Percentiles rank a stretch among this genome's conserved stretches.
Evolutionary conservation across 2,888 invertebrate species (phyloP).

Genomic region (Morinoia aosen): DNA sequence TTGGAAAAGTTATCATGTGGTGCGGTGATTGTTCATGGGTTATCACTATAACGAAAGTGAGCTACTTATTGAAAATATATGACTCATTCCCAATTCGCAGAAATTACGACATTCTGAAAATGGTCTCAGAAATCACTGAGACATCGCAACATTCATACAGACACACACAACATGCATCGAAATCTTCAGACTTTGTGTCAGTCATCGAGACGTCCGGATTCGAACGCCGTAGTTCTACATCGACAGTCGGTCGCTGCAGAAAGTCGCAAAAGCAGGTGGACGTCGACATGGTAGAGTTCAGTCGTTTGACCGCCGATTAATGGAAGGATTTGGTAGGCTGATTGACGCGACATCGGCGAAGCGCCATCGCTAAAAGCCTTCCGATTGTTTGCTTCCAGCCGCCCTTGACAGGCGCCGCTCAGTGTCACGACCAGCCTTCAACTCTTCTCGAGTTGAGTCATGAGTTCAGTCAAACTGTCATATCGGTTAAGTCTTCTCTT

Average conservation of each 20-base stretch:
- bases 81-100: no score
- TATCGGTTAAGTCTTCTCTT: not conserved
- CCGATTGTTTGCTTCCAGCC: not conserved
- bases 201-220: not conserved
- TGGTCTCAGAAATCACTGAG: no score
- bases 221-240: not conserved
- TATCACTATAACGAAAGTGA: no score
- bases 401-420: not conserved
- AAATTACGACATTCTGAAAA: no score
- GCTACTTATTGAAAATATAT: no score
- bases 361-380: conserved; percentile 18
- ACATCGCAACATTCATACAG: no score
- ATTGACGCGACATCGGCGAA: not conserved
- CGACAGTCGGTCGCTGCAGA: not conserved
- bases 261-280: not conserved
- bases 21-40: no score
- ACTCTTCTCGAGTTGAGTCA: not conserved
- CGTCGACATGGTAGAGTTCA: not conserved
- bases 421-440: not conserved
- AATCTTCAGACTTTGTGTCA: not conserved
- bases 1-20: no score
- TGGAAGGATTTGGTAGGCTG: not conserved
- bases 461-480: not conserved
- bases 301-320: not conserved
- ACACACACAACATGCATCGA: not conserved